Base-by-base conservation (phyloP, 2,797 vertebrate species). In the Mus spretus region DNA sequence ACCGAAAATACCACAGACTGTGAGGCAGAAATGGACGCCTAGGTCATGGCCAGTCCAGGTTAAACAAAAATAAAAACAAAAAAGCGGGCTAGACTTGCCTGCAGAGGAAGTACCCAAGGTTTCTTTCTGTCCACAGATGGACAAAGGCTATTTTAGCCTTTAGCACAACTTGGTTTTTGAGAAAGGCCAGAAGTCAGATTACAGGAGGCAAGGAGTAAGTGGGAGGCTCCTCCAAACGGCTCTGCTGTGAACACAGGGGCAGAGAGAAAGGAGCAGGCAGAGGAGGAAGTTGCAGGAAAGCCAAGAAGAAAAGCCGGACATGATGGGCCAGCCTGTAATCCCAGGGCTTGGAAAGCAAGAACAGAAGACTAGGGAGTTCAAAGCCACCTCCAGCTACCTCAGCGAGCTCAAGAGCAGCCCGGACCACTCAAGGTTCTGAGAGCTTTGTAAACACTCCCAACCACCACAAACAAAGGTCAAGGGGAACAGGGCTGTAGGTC, bases 201-300 rank as follows among this genome's bases (percentile, higher is more conserved):
- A 79, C 84, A 80, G 77, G 11, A 22, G 28, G 74, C 82, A 65
- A 22, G 92, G 85, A 57, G 79, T 47, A 67, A 89, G 86, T 6
- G 59, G 78, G 63, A 90, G 87, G 67, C 34, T 90, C 86, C 84
- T 53, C 53, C 70, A 28, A 59, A 55, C 14, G 53, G 77, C 40
- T 90, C 34, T 57, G 82, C 78, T 65, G 61, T 70, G 55, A 84
- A 75, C 84, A 87, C 37, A 70, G 80, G 78, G 67, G 81, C 59
- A 6, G 40, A 89, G 88, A 89, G 57, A 93, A 93, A 50, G 74
- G 47, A 79, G 53, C 19, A 82, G 81, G 34, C n/a, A 67, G 50
- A 47, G 17, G 47, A 88, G 65, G 59, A 34, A 94, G 81, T 34
- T 53, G 15, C 9, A 74, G 31, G 61, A 90, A 57, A 82, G 55